A percentile compares a stretch with the other conserved stretches of the same genome.
phyloP scores from a whole-genome alignment of 2,888 invertebrate species.

The Cancer borealis region DNA sequence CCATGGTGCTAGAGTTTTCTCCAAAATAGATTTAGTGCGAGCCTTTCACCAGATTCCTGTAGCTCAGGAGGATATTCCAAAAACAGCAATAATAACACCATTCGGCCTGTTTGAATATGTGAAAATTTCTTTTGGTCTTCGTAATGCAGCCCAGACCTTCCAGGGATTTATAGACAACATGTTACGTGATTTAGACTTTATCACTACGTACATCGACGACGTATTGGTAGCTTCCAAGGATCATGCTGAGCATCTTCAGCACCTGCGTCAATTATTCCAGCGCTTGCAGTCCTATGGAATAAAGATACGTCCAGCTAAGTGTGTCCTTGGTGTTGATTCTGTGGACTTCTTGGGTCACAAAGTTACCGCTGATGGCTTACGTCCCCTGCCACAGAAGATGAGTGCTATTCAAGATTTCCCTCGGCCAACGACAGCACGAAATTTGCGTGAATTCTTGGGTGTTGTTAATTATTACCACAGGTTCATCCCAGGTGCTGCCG shows the following conservation, averaged over 20 bases:
- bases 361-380: not conserved
- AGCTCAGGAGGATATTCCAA: constrained; percentile 79
- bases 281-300: not conserved
- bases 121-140: constrained; percentile 79
- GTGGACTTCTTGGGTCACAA: not conserved
- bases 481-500: no score
- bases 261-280: not conserved
- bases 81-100: constrained; percentile 80
- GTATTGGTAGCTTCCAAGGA: not conserved
- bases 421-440: not conserved
- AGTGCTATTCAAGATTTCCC: not conserved
- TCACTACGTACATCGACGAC: not conserved
- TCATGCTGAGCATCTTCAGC: not conserved
- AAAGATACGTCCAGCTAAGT: no score
- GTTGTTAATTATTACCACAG: no score
- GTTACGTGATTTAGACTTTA: not conserved
- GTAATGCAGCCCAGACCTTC: constrained; percentile 79
- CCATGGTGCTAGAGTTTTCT: constrained; percentile 62
- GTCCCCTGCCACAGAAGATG: not conserved
- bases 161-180: not conserved
- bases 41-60: constrained; percentile 80
- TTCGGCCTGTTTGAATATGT: constrained; percentile 79
- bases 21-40: constrained; percentile 78
- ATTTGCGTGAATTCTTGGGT: not conserved
- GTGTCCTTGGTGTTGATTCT: not conserved